Evolutionary conservation across 2,113 vertebrate genomes (phyloP), one percentile per base, ranked within the genome.

Genomic region (Tetrax tetrax): DNA sequence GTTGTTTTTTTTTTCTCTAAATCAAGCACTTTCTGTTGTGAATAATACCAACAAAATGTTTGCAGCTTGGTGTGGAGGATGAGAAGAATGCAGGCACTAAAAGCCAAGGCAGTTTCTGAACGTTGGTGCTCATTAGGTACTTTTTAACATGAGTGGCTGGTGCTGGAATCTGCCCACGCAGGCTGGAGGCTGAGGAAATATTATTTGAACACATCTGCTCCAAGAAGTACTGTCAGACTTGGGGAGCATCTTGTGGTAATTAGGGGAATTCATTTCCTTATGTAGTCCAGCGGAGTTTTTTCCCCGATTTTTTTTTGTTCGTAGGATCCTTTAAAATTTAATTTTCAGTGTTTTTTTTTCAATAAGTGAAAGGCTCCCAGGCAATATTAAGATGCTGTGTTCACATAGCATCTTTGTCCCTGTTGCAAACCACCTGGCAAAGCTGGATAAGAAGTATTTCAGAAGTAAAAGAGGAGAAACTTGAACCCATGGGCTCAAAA

Each of bases 181-280:
- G 76, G 90, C 95, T 96, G 95, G n/a, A 81, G 80, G 83, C 91
- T 75, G 89, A 72, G 94, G 94, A 86, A 95, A 89, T 51, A 43
- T 10, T 45, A 45, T 61, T 45, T 48, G 83, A 93, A 23, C 83
- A 82, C 95, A 95, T 92, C 83, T 96, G 94, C 72, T 97, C 61
- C 83, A 37, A 35, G 89, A 90, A 92, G 93, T 82, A 71, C 89
- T 57, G 79, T 89, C 96, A 96, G 95, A 69, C 92, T 84, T 93
- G 94, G 94, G 96, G 94, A 97, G 86, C 96, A 96, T 96, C 96
- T 96, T 97, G 96, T 97, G 96, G 96, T 89, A 95, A 96, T 96
- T 71, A 87, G 77, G 69, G 69, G 94, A 95, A 96, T 92, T 94
- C 4, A 29, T 83, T 64, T 85, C 90, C 41, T 79, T 41, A 21